Base-by-base conservation (phyloP, 2,113 vertebrate genomes). In the Chloropsis cyanopogon region DNA sequence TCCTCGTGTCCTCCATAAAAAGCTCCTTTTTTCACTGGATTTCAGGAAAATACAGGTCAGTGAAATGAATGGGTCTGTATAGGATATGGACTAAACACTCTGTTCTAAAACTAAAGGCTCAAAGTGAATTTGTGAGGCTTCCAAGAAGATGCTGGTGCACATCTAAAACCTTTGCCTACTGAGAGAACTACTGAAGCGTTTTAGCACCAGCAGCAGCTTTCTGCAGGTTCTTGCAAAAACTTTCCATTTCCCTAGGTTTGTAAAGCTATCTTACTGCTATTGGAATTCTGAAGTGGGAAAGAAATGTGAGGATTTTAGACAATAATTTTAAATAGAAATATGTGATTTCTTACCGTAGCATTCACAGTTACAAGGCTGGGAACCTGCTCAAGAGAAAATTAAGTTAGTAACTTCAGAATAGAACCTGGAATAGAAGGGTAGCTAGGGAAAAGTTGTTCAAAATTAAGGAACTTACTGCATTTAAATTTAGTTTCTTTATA, bases 381-480 rank as follows among this genome's bases (percentile, higher is more conserved):
- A 70, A n/a, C 91, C 96, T 97, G 94, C 5, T 12, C 8, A 20
- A 88, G 91, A 96, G 64, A 95, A 79, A 86, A 86, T 1, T 2
- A 31, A 70, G 14, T 97, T 11, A 96, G 86, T 37, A 52, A 86
- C 52, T 52, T 44, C 20, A 23, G 10, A 19, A 10, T 4, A 12
- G 26, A 70, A 6, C 24, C 35, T 37, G 47, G 54, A 28, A 14
- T 4, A 25, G 47, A 28, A 35, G 46, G 42, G 56, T 21, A 76
- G 33, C 3, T 65, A 9, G 46, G 82, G 21, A 49, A 28, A 79
- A 82, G 24, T 23, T 50, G 8, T 6, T 23, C 17, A 18, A 52
- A 72, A 26, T 1, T 24, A 33, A 86, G 33, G 33, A 49, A 96
- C 96, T 96, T 95, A 96, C 96, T 77, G 12, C 33, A 9, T 6